Base-by-base conservation (phyloP, 2,797 vertebrate species). In the Threskiornis aethiopicus region DNA sequence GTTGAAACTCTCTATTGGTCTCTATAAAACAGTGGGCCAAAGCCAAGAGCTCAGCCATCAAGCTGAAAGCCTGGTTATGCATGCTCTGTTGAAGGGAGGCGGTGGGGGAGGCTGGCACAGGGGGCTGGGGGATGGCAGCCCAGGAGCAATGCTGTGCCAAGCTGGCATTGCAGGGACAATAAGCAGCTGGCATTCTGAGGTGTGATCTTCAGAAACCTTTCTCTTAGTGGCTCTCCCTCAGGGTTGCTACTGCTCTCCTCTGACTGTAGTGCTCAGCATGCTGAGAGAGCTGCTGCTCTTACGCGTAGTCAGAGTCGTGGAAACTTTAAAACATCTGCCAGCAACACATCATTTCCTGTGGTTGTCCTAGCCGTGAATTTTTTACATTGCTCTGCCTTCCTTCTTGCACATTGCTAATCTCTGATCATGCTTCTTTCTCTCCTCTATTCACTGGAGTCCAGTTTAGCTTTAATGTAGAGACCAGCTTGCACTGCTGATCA, bases 311-410 rank as follows among this genome's bases (percentile, higher is more conserved):
- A 26, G 71, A 73, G 59, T 75, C 1, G 6, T 57, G 81, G 86
- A 97, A 91, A 80, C 72, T 94, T 57, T 17, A 49, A 64, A 88
- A 79, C 77, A 47, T 87, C 78, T 94, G 93, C 80, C 80, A 85
- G 64, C 51, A 76, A 6, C 75, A 85, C 84, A 69, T 90, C 35
- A 75, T 96, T 96, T 96, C 73, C 93, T 61, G 88, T 81, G 86
- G 78, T 86, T 94, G 67, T 90, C 49, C 90, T 52, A 49, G 51
- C 78, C 64, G 25, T 75, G 54, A 49, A 35, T 88, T 57, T 96
- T 96, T 94, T 21, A 55, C 29, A 37, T 92, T 85, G 39, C 62
- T 94, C 37, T 92, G 88, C 77, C 47, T 91, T 93, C 42, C 28
- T 33, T 86, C 83, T 42, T 82, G 57, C 80, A 78, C 51, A 21